Percentiles rank a stretch among this genome's conserved stretches.
Evolutionary conservation across 2,888 invertebrate species (phyloP).

Genomic region (Gari tellinella): DNA sequence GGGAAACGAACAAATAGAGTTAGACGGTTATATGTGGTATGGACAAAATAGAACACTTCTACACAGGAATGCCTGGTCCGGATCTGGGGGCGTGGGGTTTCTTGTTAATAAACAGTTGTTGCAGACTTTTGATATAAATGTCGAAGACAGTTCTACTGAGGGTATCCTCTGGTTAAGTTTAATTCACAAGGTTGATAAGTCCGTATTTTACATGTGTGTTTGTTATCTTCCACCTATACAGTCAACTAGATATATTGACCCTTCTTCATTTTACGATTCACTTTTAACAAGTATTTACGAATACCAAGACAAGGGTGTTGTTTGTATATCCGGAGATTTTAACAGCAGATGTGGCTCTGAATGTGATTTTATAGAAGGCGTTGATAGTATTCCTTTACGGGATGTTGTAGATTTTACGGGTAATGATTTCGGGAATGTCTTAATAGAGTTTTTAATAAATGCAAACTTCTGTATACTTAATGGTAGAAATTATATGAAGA

Average conservation of each 20-base stretch:
- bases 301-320: neutral
- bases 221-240: conserved; percentile 7
- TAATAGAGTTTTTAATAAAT: conserved; percentile 3
- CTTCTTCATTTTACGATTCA: neutral
- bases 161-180: conserved; percentile 3
- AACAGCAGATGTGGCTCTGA: neutral
- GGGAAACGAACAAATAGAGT: neutral
- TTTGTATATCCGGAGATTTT: conserved; percentile 3
- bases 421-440: neutral
- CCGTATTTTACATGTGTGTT: neutral
- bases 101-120: too few species aligned
- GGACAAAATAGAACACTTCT: neutral
- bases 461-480: neutral
- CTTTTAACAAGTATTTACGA: neutral
- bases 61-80: neutral
- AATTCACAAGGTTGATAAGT: neutral
- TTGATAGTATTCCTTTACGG: neutral
- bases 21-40: conserved; percentile 1
- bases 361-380: neutral
- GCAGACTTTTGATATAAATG: neutral
- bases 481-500: conserved; percentile 1
- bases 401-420: neutral
- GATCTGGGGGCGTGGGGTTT: conserved; percentile 8
- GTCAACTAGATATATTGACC: neutral
- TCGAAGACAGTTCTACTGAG: neutral